Base-by-base conservation (phyloP, 1,140 invertebrate species). In the Zaprionus ghesquierei region DNA sequence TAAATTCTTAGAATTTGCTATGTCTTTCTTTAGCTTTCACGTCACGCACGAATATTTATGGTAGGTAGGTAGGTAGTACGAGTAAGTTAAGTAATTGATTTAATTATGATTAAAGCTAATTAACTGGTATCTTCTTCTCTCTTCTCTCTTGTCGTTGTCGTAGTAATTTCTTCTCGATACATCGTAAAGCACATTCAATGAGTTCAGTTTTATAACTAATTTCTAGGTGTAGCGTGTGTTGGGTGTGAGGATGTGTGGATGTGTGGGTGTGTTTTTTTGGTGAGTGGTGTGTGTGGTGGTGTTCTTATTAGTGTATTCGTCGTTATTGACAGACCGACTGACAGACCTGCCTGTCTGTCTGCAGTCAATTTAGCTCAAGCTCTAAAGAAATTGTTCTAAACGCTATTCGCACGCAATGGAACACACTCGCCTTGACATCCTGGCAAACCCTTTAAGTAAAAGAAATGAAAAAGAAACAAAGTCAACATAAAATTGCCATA, bases 351-450 rank as follows among this genome's bases (percentile, higher is more conserved):
- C 18, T 33, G 25, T 31, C n/a, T 15, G 15, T 31, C 29, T 18
- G 29, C 20, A 54, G 58, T 72, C 69, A 63, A 69, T 56, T 72
- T 65, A 58, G 56, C 51, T 77, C 70, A 69, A 74, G 63, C 60
- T 63, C 41, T 46, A 22, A 46, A 22, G 41, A 63, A 81, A 75
- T 69, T 69, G 56, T 75, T 69, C 75, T 92, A 92, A 86, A 92
- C 91, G 86, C 92, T 93, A 92, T 93, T 93, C 77, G 92, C 90
- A 81, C 92, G 93, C 78, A 93, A 92, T 90, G 93, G 93, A 90
- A 93, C 93, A 92, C 93, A 93, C 92, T 93, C 93, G 90, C 92
- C 93, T 81, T 92, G 92, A 79, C 93, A 93, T 92, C 92, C 81
- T 91, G 92, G 90, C 90, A 80, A 81, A 84, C 92, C 93, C 92